Base-by-base conservation (phyloP, 2,888 invertebrate species). In the Horisme vitalbata region DNA sequence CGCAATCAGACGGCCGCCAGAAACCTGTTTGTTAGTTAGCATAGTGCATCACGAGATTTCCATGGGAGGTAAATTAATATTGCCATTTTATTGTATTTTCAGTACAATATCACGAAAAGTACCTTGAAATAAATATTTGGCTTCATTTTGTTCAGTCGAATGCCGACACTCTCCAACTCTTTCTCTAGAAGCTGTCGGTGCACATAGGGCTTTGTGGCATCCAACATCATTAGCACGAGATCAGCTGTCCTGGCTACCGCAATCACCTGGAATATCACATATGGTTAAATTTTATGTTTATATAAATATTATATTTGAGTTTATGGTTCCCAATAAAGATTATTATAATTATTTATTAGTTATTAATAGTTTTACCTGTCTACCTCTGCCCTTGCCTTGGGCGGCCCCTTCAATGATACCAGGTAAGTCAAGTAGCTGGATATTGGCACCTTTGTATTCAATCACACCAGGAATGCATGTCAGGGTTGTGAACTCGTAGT, bases 401-500 rank as follows among this genome's bases (percentile, higher is more conserved):
- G 99, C 95, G 55, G 99, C 99, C 47, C 99, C 99, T 91, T 99
- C 99, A 79, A 99, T 99, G 78, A 99, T 99, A 75, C 99, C 99
- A 45, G 99, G 99, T 76, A 99, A 92, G 93, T 99, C 99, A 0
- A 99, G 93, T 54, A 99, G 90, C 79, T 99, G 99, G 76, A 99
- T 99, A 75, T 98, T 98, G 23, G 99, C 99, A 30, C 99, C 99
- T 75, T 98, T 96, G 79, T 99, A 98, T 77, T 98, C 97, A 57
- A 99, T 99, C 1, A 99, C 99, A 37, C 99, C 99, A 2, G 99
- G 99, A 69, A 99, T 99, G 83, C 99, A 99, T 5, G 99, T 99
- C 46, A 99, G 90, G 0, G 99, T 99, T 53, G 99, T 99, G 83
- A 99, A 99, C 87, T 99, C 99, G 81, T 99, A 99, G 51, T 95